phyloP scores from a whole-genome alignment of 2,888 invertebrate genomes.

The Parascotia fuliginaria region DNA sequence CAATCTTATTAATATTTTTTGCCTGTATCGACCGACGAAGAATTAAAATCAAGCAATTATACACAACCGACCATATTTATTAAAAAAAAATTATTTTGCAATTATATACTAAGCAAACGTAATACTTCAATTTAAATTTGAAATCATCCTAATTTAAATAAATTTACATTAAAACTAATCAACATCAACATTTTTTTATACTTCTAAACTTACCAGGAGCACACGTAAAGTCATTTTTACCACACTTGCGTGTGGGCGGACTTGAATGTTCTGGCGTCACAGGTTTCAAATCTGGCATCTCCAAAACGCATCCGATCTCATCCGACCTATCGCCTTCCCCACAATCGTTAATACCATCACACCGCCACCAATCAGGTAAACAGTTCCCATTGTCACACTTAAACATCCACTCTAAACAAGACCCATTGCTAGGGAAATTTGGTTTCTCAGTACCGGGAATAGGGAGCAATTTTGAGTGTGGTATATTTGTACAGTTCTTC shows the following conservation, averaged over 20 bases:
- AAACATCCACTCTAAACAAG: constrained; percentile 92
- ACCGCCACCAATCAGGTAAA: constrained; percentile 92
- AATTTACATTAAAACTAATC: too few species aligned
- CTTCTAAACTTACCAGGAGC: constrained; percentile 63
- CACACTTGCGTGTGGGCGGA: constrained; percentile 56
- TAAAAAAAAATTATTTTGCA: too few species aligned
- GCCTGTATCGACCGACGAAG: too few species aligned
- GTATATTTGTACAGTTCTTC: constrained; percentile 85
- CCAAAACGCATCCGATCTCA: constrained; percentile 87
- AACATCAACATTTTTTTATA: too few species aligned
- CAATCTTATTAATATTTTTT: too few species aligned
- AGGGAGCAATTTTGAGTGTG: constrained; percentile 63
- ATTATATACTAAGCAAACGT: too few species aligned
- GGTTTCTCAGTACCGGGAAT: constrained; percentile 57
- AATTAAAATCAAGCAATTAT: too few species aligned
- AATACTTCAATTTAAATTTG: too few species aligned
- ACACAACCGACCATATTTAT: too few species aligned
- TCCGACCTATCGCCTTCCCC: constrained; percentile 91
- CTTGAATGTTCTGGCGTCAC: constrained; percentile 51
- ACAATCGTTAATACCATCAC: constrained; percentile 91
- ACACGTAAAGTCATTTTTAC: constrained; percentile 78
- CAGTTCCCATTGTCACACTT: constrained; percentile 89
- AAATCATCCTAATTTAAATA: too few species aligned
- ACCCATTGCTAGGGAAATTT: constrained; percentile 62
- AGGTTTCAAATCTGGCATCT: constrained; percentile 52